Evolutionary conservation across 2,797 vertebrate species (phyloP).

Genomic region (Naso thynnoides): DNA sequence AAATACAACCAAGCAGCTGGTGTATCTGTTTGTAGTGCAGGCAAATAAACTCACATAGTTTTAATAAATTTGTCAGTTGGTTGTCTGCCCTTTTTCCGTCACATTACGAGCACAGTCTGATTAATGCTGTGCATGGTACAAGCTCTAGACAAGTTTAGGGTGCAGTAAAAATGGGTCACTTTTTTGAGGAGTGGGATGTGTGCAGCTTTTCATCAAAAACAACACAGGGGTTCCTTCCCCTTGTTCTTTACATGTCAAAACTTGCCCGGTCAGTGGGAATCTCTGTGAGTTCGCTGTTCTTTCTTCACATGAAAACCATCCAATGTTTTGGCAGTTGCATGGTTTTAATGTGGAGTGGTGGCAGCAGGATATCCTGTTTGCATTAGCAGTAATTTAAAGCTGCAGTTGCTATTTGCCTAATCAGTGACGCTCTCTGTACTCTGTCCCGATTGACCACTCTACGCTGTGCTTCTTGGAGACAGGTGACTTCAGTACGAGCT

Average conservation of each 20-base stretch:
- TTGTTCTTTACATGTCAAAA: too few relatives aligned
- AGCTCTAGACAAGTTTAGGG: background rate
- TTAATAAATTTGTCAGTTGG: background rate
- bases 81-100: background rate
- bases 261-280: background rate
- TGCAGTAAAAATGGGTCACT: background rate
- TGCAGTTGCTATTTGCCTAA: too few relatives aligned
- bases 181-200: background rate
- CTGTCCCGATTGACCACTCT: too few relatives aligned
- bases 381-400: too few relatives aligned
- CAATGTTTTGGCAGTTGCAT: background rate
- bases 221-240: too few relatives aligned
- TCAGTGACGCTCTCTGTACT: too few relatives aligned
- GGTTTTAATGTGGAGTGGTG: background rate
- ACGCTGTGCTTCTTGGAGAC: too few relatives aligned
- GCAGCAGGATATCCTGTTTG: background rate
- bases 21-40: background rate
- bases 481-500: too few relatives aligned
- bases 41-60: background rate
- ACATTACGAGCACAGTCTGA: background rate
- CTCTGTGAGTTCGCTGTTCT: background rate
- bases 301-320: background rate
- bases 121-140: background rate
- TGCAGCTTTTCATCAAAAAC: background rate
- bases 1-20: background rate